A percentile compares a stretch with the other conserved stretches of the same genome.
Conservation (phyloP, 2,888 invertebrate genomes). For the Seladonia tumulorum region DNA sequence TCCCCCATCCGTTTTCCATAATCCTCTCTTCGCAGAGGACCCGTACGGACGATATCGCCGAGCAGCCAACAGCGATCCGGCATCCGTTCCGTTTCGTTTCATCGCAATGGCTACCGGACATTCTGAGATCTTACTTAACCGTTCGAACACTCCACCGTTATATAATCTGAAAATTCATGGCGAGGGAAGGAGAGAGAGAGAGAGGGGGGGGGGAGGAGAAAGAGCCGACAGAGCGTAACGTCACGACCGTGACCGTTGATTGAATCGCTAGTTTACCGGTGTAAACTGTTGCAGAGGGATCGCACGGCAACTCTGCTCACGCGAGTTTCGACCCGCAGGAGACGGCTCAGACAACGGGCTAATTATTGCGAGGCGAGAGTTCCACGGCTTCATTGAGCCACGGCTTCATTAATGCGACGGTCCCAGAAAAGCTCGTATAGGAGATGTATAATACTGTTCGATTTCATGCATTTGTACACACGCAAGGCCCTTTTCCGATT, state of each 20-base stretch:
- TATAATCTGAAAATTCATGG: constrained; percentile 8
- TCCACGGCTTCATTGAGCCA: background rate
- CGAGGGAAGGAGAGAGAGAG: background rate
- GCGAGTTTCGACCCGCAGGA: background rate
- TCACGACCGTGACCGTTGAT: background rate
- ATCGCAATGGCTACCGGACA: background rate
- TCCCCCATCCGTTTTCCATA: background rate
- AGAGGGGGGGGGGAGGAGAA: too few species aligned
- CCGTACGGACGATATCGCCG: background rate
- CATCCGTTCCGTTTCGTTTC: constrained; percentile 4
- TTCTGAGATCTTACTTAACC: background rate
- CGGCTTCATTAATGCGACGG: too few species aligned
- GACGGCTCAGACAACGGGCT: background rate
- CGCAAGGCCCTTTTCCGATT: too few species aligned
- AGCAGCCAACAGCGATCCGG: background rate
- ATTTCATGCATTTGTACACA: too few species aligned
- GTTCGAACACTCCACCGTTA: background rate
- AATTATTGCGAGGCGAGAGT: constrained; percentile 4
- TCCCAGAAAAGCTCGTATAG: too few species aligned
- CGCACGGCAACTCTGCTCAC: background rate
- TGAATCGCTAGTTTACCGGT: constrained; percentile 4
- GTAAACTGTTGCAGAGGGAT: background rate
- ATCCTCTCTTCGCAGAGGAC: background rate
- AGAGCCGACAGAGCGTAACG: background rate
- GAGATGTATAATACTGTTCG: too few species aligned